Conservation (phyloP, 2,888 invertebrate genomes). For the Atrina japonica region DNA sequence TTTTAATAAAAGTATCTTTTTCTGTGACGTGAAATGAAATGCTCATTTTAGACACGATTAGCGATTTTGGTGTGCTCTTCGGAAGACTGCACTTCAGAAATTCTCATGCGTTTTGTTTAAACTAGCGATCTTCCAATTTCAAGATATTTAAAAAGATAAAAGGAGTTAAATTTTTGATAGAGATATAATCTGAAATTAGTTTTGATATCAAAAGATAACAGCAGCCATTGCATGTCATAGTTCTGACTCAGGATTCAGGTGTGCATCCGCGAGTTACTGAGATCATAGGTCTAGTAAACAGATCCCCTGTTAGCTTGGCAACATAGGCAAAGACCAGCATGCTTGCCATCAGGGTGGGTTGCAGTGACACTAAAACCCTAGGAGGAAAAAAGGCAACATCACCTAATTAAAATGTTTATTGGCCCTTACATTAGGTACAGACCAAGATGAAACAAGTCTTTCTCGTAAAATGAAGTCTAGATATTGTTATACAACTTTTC, state of each 20-base stretch:
- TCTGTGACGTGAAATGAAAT: conserved; percentile 6
- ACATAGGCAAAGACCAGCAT: no score
- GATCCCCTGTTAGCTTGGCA: conserved; percentile 15
- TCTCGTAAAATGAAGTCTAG: no score
- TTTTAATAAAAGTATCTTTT: conserved; percentile 6
- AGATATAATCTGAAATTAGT: conserved; percentile 41
- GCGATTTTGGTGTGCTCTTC: no score
- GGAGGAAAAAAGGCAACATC: no score
- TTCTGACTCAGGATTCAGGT: conserved; percentile 42
- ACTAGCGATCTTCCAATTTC: conserved; percentile 30
- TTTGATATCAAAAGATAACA: conserved; percentile 44
- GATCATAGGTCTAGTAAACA: conserved; percentile 41
- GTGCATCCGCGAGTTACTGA: conserved; percentile 40
- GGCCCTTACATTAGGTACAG: no score
- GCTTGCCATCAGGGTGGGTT: no score
- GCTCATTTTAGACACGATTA: no score
- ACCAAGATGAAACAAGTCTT: no score
- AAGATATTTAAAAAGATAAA: conserved; percentile 34
- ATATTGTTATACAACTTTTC: no score
- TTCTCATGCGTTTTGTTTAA: conserved; percentile 24
- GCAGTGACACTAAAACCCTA: no score
- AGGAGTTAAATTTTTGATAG: conserved; percentile 41
- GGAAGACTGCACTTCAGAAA: conserved; percentile 5
- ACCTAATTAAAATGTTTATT: no score
- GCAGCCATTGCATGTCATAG: conserved; percentile 26